A percentile compares a stretch with the other conserved stretches of the same genome.
Conservation (phyloP, 2,888 invertebrate species). For the Schizotus pectinicornis region DNA sequence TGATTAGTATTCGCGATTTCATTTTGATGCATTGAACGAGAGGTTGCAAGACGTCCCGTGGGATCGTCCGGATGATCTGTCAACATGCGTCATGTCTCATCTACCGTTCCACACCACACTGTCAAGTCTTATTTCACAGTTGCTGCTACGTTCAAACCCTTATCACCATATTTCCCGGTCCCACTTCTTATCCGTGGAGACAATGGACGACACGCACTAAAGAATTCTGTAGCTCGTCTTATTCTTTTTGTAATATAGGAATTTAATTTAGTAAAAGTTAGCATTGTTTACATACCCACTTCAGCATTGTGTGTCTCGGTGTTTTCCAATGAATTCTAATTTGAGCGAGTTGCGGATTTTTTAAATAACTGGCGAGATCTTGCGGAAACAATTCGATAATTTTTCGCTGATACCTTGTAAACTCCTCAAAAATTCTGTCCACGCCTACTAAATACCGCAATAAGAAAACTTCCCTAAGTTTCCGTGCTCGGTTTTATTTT, state of each 20-base stretch:
- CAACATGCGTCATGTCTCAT: constrained; percentile 46
- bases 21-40: constrained; percentile 35
- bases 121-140: constrained; percentile 35
- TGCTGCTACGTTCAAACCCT: constrained; percentile 28
- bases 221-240: constrained; percentile 5
- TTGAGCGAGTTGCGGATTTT: not conserved
- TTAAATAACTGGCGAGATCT: not conserved
- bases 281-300: constrained; percentile 12
- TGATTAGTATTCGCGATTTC: constrained; percentile 22
- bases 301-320: constrained; percentile 2
- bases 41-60: constrained; percentile 36
- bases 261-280: constrained; percentile 20
- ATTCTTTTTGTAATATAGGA: constrained; percentile 13
- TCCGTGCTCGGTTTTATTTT: constrained; percentile 41
- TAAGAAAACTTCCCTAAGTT: constrained; percentile 47
- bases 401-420: too few relatives aligned
- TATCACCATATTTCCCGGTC: constrained; percentile 29
- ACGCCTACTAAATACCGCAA: constrained; percentile 44
- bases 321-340: not conserved
- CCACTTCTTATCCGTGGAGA: constrained; percentile 10
- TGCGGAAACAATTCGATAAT: too few relatives aligned
- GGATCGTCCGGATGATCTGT: constrained; percentile 45
- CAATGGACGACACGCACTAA: constrained; percentile 5
- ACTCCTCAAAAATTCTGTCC: constrained; percentile 44
- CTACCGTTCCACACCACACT: constrained; percentile 34